Base-by-base conservation (phyloP, 2,888 invertebrate species). In the Crioceris asparagi region DNA sequence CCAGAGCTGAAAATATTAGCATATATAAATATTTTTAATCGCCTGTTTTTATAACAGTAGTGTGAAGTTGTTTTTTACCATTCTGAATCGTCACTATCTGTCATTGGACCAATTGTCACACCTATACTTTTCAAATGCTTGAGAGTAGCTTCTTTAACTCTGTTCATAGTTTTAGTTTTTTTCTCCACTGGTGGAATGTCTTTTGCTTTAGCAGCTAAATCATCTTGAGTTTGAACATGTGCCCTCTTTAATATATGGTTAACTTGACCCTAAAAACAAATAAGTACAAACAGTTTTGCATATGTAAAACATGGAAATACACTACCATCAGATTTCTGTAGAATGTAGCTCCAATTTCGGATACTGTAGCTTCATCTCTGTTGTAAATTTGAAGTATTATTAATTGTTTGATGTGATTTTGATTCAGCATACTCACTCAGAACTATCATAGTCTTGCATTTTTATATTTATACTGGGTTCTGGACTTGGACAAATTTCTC, bases 251-350 rank as follows among this genome's bases (percentile, higher is more conserved):
- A 54, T 42, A 72, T 67, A 47, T 70, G 66, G 54, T 72, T 71
- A 0, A 73, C 71, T 55, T 72, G 71, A 2, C 65, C 67, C 65
- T 65, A 42, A 27, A 50, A 43, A 40, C 41, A 29, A 32, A 14
- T 25, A 18, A 11, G 11, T 12, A 15, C 5, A 6, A 17, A 16
- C 12, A 17, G 6, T 38, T 40, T 8, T 32, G 29, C 12, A 25
- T 6, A 12, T 3, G 3, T 27, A 16, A 15, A 3, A 31, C 6
- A 26, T 17, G 11, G 21, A 31, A 18, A 17, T 5, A 44, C 52
- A 59, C 64, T 62, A 75, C 76, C 69, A 82, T 72, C 40, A 81
- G 74, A 66, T 79, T 79, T 52, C 78, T 75, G 52, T 80, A 81
- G 57, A 81, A 75, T 3, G 79, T 80, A 72, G 76, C 77, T 44